Evolutionary conservation across 37 sponge, comb jelly and placozoan species (phyloP).

Genomic region (Mnemiopsis leidyi): DNA sequence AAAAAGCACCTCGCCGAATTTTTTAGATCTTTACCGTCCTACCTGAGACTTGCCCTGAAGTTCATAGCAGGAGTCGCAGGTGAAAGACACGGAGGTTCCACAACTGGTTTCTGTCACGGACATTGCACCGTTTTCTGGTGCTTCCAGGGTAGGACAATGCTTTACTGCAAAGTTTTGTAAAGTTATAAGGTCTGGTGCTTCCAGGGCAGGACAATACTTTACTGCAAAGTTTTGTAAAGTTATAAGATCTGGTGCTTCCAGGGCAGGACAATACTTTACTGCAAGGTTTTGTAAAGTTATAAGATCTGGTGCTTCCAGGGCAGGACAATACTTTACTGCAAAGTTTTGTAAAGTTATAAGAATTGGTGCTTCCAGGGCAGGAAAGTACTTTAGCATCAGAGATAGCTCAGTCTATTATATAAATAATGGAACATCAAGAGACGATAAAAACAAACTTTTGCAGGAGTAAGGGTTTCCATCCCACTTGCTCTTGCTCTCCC

Average conservation of each 20-base stretch:
- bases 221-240: no score
- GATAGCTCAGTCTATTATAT: no score
- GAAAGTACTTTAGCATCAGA: no score
- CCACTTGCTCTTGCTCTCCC: background rate
- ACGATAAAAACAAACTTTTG: background rate
- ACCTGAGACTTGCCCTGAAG: background rate
- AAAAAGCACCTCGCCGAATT: no score
- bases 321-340: conserved; percentile 34
- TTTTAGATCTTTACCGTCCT: no score
- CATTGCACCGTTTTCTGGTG: conserved; percentile 6
- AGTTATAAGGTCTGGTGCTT: background rate
- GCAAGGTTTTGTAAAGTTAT: no score
- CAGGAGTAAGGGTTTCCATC: conserved; percentile 7
- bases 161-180: conserved; percentile 20
- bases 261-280: conserved; percentile 43
- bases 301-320: background rate
- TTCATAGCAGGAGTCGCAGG: background rate
- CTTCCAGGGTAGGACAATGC: conserved; percentile 5
- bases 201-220: conserved; percentile 27
- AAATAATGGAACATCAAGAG: no score
- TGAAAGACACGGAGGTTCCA: background rate
- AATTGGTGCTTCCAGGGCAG: no score
- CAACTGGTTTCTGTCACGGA: background rate
- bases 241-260: background rate
- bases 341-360: no score